These are phyloP conservation scores for Pseudomyrmex dendroicus DNA, from an alignment of 1,140 invertebrate genomes.

Conservation along the genomic window DNA sequence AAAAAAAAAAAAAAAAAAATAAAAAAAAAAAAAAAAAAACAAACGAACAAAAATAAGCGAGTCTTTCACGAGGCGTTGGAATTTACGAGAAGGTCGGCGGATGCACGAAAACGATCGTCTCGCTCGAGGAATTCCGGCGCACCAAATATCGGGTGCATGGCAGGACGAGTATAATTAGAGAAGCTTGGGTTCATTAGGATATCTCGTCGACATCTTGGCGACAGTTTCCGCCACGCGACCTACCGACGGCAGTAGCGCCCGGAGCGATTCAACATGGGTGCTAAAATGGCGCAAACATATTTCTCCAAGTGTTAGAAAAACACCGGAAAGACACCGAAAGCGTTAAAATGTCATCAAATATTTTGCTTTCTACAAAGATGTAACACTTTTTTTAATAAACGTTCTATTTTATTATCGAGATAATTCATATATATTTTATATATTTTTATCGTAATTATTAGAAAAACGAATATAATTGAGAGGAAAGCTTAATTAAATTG, in stretches of 20 bases:
- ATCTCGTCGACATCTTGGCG: constrained; percentile 73
- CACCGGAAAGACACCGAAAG: not conserved
- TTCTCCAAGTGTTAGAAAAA: constrained; percentile 2
- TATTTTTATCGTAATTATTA: not conserved
- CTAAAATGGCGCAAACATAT: not conserved
- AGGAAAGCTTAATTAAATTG: not conserved
- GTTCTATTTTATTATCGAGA: too few relatives aligned
- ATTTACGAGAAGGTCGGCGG: constrained; percentile 39
- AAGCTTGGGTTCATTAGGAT: constrained; percentile 78
- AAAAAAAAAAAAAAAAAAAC: too few relatives aligned
- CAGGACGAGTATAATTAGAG: constrained; percentile 76
- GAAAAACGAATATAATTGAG: not conserved
- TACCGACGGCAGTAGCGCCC: constrained; percentile 49
- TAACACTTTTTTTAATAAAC: not conserved
- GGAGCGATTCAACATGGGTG: constrained; percentile 4
- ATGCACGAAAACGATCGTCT: constrained; percentile 61
- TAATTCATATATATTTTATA: not conserved
- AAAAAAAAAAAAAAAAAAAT: not conserved
- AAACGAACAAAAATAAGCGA: not conserved
- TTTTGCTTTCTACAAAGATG: not conserved
- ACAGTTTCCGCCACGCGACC: constrained; percentile 74
- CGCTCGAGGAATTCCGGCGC: constrained; percentile 49
- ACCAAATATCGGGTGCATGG: constrained; percentile 23
- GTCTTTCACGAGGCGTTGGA: constrained; percentile 9
- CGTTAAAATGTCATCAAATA: not conserved